Conservation (phyloP, 2,888 invertebrate species). For the Rhagonycha fulva region DNA sequence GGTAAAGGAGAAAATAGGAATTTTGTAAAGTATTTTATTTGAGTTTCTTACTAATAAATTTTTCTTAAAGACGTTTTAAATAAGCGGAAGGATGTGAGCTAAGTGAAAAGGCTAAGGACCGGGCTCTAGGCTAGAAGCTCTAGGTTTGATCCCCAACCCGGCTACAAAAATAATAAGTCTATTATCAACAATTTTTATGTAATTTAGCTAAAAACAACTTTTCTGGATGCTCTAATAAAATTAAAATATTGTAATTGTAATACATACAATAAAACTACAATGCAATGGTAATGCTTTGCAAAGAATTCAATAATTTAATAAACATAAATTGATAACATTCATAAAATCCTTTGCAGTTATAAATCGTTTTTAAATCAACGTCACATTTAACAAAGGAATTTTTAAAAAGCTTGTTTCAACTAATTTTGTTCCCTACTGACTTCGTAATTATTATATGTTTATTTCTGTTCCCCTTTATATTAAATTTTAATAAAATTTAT, state of each 20-base stretch:
- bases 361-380: background rate
- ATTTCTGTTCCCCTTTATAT: background rate
- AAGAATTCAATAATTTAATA: background rate
- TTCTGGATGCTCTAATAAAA: background rate
- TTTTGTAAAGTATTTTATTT: too few relatives aligned
- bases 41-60: too few relatives aligned
- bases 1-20: too few relatives aligned
- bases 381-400: background rate
- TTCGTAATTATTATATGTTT: background rate
- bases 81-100: too few relatives aligned
- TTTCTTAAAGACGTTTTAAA: too few relatives aligned
- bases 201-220: background rate
- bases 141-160: too few relatives aligned
- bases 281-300: background rate
- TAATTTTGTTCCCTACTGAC: background rate
- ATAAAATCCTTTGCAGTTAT: background rate
- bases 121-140: too few relatives aligned
- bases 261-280: background rate
- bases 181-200: too few relatives aligned
- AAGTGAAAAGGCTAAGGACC: too few relatives aligned
- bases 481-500: background rate
- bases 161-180: too few relatives aligned
- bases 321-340: background rate
- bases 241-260: background rate
- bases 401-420: background rate